Evolutionary conservation across 2,888 invertebrate genomes (phyloP).

Genomic region (Brachycybe producta): DNA sequence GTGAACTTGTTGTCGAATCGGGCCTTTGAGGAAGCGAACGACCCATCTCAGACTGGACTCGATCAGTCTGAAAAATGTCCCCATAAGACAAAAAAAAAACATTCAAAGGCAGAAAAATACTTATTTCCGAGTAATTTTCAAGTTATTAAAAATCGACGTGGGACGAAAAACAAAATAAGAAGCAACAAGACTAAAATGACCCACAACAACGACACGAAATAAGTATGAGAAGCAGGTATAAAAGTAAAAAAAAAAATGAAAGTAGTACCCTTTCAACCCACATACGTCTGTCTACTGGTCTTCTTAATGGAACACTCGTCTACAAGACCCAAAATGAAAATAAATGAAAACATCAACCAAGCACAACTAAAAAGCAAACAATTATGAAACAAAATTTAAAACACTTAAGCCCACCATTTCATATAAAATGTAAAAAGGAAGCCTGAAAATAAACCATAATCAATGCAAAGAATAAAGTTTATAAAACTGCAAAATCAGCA

Average conservation of each 20-base stretch:
- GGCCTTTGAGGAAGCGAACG: slow-evolving; percentile 16
- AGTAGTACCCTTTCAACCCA: slow-evolving; percentile 5
- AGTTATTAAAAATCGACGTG: too few species aligned
- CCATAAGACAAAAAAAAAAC: background rate
- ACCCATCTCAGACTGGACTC: slow-evolving; percentile 18
- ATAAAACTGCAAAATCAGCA: background rate
- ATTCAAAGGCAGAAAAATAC: background rate
- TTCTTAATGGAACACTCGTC: slow-evolving; percentile 10
- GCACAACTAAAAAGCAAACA: slow-evolving; percentile 6
- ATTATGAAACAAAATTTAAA: background rate
- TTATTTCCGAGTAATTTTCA: background rate
- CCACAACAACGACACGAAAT: too few species aligned
- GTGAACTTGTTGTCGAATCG: slow-evolving; percentile 28
- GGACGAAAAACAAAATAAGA: too few species aligned
- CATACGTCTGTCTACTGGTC: slow-evolving; percentile 15
- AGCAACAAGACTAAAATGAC: too few species aligned
- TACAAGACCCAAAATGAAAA: slow-evolving; percentile 7
- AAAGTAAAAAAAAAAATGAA: too few species aligned
- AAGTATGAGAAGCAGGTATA: too few species aligned
- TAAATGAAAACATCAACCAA: slow-evolving; percentile 10
- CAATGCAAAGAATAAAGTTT: background rate
- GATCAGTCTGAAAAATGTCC: slow-evolving; percentile 10
- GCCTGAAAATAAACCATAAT: background rate
- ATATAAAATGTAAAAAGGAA: background rate
- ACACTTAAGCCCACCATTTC: background rate